Conservation (phyloP, 2,113 vertebrate genomes). For the Tenebrosternarchus preto region DNA sequence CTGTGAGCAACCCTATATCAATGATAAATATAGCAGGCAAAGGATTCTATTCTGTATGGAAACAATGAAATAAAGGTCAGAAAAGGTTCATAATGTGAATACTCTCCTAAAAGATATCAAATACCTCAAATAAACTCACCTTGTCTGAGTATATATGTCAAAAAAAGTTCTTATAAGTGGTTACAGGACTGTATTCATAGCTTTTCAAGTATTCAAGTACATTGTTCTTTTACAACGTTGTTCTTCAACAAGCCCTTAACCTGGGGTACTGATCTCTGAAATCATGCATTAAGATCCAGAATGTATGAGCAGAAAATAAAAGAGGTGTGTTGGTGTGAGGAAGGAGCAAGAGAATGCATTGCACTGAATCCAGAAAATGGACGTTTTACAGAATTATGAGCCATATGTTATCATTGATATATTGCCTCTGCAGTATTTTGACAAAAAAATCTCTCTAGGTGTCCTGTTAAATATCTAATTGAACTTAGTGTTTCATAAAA, state of each 20-base stretch:
- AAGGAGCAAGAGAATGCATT: conserved; percentile 30
- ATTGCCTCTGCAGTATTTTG: conserved; percentile 69
- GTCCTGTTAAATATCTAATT: conserved; percentile 65
- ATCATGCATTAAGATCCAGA: conserved; percentile 53
- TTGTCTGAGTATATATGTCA: conserved; percentile 48
- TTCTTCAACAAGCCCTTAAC: conserved; percentile 63
- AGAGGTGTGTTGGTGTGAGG: conserved; percentile 60
- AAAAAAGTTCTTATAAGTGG: conserved; percentile 61
- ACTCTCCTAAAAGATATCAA: conserved; percentile 18
- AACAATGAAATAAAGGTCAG: conserved; percentile 11
- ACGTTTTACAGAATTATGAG: conserved; percentile 65
- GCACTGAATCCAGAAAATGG: conserved; percentile 54
- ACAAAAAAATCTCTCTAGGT: conserved; percentile 70
- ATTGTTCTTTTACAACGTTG: conserved; percentile 64
- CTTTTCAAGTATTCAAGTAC: conserved; percentile 60
- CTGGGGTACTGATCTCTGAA: conserved; percentile 69
- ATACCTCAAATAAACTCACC: conserved; percentile 48
- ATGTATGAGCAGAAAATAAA: conserved; percentile 60
- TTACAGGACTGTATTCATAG: conserved; percentile 59
- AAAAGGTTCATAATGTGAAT: conserved; percentile 48
- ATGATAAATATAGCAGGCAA: not conserved
- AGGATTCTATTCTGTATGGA: not conserved
- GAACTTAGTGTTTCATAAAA: conserved; percentile 64
- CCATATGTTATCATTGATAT: conserved; percentile 73
- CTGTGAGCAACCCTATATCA: not conserved